These are phyloP conservation scores for Fragum fragum DNA, from an alignment of 2,888 invertebrate genomes.

Conservation along the genomic window DNA sequence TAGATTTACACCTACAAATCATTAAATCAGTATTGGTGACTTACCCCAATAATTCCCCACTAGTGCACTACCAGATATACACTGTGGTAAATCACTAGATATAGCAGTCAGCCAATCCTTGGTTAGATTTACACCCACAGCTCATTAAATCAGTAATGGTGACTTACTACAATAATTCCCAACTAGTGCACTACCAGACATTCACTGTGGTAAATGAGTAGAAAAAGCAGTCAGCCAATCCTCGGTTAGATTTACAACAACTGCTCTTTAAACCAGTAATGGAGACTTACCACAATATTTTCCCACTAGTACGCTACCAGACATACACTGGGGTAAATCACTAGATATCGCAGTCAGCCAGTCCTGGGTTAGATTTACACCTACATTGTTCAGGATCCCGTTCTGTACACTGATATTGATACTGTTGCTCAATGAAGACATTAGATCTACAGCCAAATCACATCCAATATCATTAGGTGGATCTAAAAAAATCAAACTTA, in stretches of 20 bases:
- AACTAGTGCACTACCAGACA: constrained; percentile 32
- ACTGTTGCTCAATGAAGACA: constrained; percentile 8
- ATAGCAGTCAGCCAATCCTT: constrained; percentile 9
- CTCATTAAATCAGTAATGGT: too few relatives aligned
- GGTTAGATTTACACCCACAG: neutral
- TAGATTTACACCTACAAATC: neutral
- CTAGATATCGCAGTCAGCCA: constrained; percentile 15
- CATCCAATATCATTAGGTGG: constrained; percentile 37
- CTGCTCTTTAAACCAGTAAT: neutral
- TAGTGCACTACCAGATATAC: constrained; percentile 36
- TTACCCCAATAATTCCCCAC: constrained; percentile 52
- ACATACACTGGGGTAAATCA: constrained; percentile 36
- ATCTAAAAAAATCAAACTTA: constrained; percentile 16
- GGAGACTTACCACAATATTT: constrained; percentile 39
- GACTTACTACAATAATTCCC: constrained; percentile 51
- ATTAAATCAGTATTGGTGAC: neutral
- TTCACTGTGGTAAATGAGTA: constrained; percentile 38
- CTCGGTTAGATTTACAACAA: neutral
- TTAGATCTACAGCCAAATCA: constrained; percentile 30
- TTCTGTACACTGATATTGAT: constrained; percentile 4
- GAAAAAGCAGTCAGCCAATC: constrained; percentile 9
- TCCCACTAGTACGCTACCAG: constrained; percentile 44
- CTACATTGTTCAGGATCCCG: neutral
- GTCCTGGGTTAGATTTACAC: neutral
- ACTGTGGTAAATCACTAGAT: constrained; percentile 35